Evolutionary conservation across 2,113 vertebrate species (phyloP).

Genomic region (Prinia subflava): DNA sequence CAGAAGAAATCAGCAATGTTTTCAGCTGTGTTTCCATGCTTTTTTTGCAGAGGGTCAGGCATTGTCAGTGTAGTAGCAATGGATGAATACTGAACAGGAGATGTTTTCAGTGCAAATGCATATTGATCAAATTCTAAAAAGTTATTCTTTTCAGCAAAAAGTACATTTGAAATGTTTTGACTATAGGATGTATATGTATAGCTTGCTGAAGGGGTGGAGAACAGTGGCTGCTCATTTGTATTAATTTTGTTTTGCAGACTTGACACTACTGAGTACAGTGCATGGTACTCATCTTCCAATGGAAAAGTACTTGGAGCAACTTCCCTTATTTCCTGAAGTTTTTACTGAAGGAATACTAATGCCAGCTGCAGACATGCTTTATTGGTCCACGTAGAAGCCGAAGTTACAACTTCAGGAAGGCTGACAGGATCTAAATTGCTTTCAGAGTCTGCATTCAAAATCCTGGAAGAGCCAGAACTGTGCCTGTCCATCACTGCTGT

Average conservation of each 20-base stretch:
- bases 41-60: background rate
- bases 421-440: background rate
- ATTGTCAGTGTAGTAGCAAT: background rate
- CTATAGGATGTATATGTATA: background rate
- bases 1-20: background rate
- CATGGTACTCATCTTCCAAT: background rate
- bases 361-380: background rate
- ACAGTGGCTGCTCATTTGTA: background rate
- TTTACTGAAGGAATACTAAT: background rate
- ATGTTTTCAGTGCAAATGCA: background rate
- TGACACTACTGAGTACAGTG: background rate
- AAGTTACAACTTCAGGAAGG: background rate
- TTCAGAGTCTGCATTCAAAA: background rate
- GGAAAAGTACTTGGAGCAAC: slow-evolving; percentile 4
- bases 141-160: background rate
- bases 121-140: background rate
- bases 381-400: background rate
- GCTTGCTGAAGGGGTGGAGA: background rate
- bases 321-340: background rate
- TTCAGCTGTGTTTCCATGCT: background rate
- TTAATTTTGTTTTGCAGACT: slow-evolving; percentile 7
- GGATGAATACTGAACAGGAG: background rate
- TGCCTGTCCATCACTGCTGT: background rate
- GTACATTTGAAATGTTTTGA: background rate
- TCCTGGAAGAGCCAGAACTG: background rate